phyloP scores from a whole-genome alignment of 2,797 vertebrate species.

The Halcyon smyrnensis region DNA sequence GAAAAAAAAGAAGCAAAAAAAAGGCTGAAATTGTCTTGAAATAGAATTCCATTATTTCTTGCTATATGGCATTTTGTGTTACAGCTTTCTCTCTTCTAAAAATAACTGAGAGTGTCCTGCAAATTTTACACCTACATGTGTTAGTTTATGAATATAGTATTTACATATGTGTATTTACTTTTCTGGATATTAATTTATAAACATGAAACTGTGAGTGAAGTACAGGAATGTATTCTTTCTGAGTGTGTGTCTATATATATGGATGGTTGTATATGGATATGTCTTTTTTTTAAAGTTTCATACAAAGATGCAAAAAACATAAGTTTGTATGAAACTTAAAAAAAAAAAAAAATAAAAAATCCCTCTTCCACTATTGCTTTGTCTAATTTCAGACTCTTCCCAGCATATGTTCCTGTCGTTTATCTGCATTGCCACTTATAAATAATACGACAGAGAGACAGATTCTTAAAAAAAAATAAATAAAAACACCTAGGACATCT shows the following conservation, averaged over 20 bases:
- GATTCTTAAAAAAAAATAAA: neutral
- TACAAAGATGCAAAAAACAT: neutral
- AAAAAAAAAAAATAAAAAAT: too few species aligned
- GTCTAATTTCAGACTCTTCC: slow-evolving; percentile 6
- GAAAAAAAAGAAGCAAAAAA: neutral
- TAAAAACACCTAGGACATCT: neutral
- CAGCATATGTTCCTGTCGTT: slow-evolving; percentile 33
- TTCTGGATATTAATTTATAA: neutral
- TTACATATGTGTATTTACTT: neutral
- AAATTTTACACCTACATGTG: neutral
- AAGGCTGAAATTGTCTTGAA: neutral
- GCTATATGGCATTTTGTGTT: neutral
- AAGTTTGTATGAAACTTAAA: neutral
- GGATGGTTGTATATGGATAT: rapidly evolving
- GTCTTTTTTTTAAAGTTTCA: neutral
- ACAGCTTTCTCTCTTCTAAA: neutral
- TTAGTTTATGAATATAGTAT: neutral
- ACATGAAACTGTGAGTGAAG: neutral
- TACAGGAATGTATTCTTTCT: neutral
- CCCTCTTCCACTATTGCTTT: neutral
- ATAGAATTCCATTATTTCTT: neutral
- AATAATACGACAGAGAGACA: neutral
- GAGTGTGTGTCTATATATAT: rapidly evolving
- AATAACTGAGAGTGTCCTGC: rapidly evolving
- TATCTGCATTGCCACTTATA: neutral